A percentile compares a stretch with the other conserved stretches of the same genome.
phyloP scores from a whole-genome alignment of 2,797 vertebrate species.

The Enteromius treurensis region DNA sequence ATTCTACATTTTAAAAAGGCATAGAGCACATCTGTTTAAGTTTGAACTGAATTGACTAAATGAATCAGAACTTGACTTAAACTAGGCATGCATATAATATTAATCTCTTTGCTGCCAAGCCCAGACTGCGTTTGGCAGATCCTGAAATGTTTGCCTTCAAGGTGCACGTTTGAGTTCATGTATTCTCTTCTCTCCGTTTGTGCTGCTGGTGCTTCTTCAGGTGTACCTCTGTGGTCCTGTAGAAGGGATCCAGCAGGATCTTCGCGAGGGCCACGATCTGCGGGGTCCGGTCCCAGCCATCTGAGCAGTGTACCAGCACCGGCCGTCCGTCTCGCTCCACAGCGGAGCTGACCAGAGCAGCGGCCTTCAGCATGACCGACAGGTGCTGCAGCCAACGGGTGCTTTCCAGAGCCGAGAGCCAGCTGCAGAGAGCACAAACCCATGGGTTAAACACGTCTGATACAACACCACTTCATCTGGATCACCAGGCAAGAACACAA shows the following conservation, averaged over 20 bases:
- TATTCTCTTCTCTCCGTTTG: background rate
- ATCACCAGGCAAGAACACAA: background rate
- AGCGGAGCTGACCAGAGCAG: constrained; percentile 89
- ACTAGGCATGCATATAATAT: background rate
- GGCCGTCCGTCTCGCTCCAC: constrained; percentile 94
- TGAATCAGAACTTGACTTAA: background rate
- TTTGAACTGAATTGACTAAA: background rate
- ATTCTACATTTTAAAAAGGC: no score
- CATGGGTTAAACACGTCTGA: background rate
- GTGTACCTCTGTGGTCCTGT: constrained; percentile 92
- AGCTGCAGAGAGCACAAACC: constrained; percentile 74
- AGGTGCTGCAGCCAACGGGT: constrained; percentile 99
- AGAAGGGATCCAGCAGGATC: constrained; percentile 94
- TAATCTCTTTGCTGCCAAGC: background rate
- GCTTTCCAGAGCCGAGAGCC: constrained; percentile 96
- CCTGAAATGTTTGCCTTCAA: background rate
- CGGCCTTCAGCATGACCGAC: constrained; percentile 96
- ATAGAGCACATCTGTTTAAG: background rate
- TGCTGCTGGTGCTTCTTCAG: background rate
- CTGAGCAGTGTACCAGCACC: constrained; percentile 95
- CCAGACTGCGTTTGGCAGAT: background rate
- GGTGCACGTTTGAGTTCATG: no score
- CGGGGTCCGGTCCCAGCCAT: constrained; percentile 96
- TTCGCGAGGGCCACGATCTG: constrained; percentile 96
- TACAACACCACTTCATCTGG: background rate